These are phyloP conservation scores for Penaeus monodon DNA, from an alignment of 2,888 invertebrate species.

Conservation along the genomic window DNA sequence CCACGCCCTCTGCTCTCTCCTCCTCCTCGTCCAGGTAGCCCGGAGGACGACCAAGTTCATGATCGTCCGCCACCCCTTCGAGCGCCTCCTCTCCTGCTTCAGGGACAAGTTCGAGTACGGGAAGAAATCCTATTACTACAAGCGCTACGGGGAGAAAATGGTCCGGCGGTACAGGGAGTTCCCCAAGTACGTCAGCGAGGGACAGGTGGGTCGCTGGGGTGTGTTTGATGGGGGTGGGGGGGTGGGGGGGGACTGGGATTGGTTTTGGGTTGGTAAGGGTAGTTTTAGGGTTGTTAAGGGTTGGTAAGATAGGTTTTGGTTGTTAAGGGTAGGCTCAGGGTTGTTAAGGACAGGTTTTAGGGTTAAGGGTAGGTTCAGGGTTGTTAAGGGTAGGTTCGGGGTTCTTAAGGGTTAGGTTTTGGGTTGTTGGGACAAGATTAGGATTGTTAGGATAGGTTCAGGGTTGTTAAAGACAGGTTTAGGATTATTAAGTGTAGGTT, in stretches of 20 bases:
- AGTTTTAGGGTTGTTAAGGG: background rate
- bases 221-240: no score
- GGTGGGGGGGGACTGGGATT: no score
- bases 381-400: no score
- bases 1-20: background rate
- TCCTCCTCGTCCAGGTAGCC: constrained; percentile 39
- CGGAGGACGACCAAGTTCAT: constrained; percentile 50
- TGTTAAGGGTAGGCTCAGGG: no score
- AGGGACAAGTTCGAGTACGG: constrained; percentile 61
- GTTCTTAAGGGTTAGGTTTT: background rate
- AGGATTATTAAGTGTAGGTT: no score
- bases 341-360: no score
- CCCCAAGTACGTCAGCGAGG: background rate
- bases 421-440: no score
- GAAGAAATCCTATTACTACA: constrained; percentile 55
- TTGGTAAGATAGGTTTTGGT: no score
- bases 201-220: constrained; percentile 29
- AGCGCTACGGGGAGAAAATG: constrained; percentile 56
- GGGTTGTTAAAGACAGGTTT: no score
- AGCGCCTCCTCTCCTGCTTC: constrained; percentile 62
- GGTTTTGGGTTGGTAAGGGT: background rate
- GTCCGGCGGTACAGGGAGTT: constrained; percentile 46
- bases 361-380: no score
- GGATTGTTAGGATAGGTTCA: no score
- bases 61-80: constrained; percentile 62